A percentile compares a stretch with the other conserved stretches of the same genome.
Evolutionary conservation across 2,113 vertebrate species (phyloP).

Genomic region (mouse (Mus musculus)): DNA sequence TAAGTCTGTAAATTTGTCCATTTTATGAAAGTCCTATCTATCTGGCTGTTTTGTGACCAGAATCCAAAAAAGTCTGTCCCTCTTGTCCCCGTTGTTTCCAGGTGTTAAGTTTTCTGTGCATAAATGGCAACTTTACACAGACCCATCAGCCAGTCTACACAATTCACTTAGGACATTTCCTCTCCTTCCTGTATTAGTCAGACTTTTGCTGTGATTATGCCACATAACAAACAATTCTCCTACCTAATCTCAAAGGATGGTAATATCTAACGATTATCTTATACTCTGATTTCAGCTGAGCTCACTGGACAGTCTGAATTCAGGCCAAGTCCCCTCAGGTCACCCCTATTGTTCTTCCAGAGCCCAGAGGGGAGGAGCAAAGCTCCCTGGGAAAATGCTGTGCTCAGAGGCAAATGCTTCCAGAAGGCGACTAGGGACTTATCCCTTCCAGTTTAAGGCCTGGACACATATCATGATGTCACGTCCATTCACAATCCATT

Average conservation of each 20-base stretch:
- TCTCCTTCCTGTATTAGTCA: background rate
- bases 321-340: background rate
- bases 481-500: background rate
- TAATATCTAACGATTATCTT: background rate
- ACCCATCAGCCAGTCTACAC: background rate
- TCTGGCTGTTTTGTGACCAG: background rate
- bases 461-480: background rate
- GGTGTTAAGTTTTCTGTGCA: background rate
- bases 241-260: background rate
- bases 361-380: background rate
- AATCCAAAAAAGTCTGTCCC: background rate
- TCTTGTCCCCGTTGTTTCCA: constrained; percentile 4
- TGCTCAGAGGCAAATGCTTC: background rate
- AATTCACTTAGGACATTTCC: background rate
- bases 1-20: background rate
- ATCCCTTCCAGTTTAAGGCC: background rate
- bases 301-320: background rate
- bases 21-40: constrained; percentile 30
- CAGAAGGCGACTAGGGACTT: background rate
- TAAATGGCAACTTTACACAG: background rate
- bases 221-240: background rate
- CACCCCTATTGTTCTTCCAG: background rate
- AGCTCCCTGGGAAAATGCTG: background rate
- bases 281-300: background rate
- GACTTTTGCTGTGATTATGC: constrained; percentile 1